A percentile compares a stretch with the other conserved stretches of the same genome.
Evolutionary conservation across 1,140 invertebrate genomes (phyloP).

Genomic region (Myzus persicae): DNA sequence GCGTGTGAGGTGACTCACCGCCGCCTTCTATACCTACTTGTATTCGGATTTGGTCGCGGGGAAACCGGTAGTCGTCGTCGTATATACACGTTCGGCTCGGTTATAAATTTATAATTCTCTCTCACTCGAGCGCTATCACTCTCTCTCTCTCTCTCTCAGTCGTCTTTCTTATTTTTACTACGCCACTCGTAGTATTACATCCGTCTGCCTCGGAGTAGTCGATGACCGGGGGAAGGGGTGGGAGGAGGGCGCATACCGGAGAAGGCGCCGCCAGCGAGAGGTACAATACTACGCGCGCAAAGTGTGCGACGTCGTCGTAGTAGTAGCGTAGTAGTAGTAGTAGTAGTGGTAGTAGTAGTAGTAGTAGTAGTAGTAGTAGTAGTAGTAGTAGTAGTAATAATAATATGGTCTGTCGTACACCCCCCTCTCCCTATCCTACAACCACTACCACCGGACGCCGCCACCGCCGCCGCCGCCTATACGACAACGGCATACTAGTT

Average conservation of each 20-base stretch:
- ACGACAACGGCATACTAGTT: too few species aligned
- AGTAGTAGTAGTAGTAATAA: neutral
- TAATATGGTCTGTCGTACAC: neutral
- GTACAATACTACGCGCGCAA: neutral
- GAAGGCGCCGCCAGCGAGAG: conserved; percentile 17
- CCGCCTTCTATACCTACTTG: neutral
- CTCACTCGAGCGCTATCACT: neutral
- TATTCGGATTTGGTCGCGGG: neutral
- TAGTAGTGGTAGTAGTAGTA: neutral
- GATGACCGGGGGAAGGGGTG: neutral
- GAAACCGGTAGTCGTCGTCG: conserved; percentile 25
- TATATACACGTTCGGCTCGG: neutral
- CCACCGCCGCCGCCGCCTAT: neutral
- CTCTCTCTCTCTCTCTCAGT: neutral
- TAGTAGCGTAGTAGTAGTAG: too few species aligned
- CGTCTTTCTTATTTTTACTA: conserved; percentile 17
- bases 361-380: neutral
- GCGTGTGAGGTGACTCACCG: neutral
- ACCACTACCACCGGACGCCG: neutral
- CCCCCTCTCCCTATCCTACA: neutral
- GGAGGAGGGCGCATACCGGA: neutral
- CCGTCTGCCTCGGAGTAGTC: neutral
- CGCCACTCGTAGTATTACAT: neutral
- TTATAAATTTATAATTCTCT: neutral
- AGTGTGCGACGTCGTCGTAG: neutral